Conservation (phyloP, 2,888 invertebrate species). For the Pogonocherus hispidulus region DNA sequence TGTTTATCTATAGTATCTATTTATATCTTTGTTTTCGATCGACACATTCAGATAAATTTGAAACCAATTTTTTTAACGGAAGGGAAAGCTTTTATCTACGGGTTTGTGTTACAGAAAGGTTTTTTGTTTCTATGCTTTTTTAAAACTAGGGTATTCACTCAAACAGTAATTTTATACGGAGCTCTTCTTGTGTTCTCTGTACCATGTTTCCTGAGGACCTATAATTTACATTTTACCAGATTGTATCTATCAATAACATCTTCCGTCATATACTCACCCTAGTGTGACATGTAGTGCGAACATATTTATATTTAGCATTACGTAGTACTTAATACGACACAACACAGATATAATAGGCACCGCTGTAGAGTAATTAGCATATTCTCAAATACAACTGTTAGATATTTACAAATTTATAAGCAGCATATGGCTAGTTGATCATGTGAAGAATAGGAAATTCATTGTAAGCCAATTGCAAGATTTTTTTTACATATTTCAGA, state of each 20-base stretch:
- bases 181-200: conserved; percentile 14
- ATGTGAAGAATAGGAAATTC: neutral
- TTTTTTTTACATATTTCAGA: too few species aligned
- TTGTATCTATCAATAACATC: conserved; percentile 17
- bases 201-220: conserved; percentile 21
- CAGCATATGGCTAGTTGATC: neutral
- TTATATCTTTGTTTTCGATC: neutral
- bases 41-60: neutral
- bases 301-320: conserved; percentile 8
- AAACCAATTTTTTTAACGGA: neutral
- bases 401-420: neutral
- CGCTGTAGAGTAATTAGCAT: neutral
- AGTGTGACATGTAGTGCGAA: conserved; percentile 16
- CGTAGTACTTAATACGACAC: neutral
- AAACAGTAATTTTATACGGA: conserved; percentile 9
- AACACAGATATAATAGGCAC: neutral
- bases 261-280: conserved; percentile 13
- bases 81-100: neutral
- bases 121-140: neutral
- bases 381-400: neutral
- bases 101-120: neutral
- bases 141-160: neutral
- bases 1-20: neutral
- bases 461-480: neutral
- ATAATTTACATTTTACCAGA: conserved; percentile 14